Percentiles rank a stretch among this genome's conserved stretches.
Evolutionary conservation across 2,888 invertebrate species (phyloP).

Genomic region (Hemistola chrysoprasaria): DNA sequence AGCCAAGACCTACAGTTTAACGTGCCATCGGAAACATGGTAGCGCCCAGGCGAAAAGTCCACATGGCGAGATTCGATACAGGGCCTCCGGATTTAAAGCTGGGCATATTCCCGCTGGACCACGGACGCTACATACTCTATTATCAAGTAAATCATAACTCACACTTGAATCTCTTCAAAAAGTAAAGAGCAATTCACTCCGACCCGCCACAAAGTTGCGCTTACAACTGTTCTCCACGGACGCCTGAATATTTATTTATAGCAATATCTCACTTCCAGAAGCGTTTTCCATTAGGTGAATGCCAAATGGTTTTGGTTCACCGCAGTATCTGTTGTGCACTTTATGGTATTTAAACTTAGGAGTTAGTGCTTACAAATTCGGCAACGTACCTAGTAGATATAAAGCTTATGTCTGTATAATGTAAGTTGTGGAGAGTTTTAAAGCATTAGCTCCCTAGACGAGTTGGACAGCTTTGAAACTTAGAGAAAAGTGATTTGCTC

Average conservation of each 20-base stretch:
- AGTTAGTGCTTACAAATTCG: slow-evolving; percentile 11
- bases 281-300: slow-evolving; percentile 48
- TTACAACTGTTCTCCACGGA: slow-evolving; percentile 1
- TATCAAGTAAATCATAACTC: no score
- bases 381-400: background rate
- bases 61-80: no score
- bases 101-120: no score
- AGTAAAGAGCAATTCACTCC: slow-evolving; percentile 4
- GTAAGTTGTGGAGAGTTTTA: slow-evolving; percentile 1
- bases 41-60: no score
- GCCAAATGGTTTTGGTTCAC: background rate
- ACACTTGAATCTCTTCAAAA: slow-evolving; percentile 5
- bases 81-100: no score
- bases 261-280: slow-evolving; percentile 40
- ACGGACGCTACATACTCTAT: no score
- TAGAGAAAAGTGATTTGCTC: no score
- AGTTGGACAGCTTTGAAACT: background rate
- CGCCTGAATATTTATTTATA: slow-evolving; percentile 40
- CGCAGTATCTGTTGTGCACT: slow-evolving; percentile 3
- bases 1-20: no score
- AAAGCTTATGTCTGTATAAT: background rate
- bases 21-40: no score
- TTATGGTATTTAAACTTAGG: slow-evolving; percentile 5
- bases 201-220: slow-evolving; percentile 1
- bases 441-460: background rate